Base-by-base conservation (phyloP, 2,113 vertebrate genomes). In the Amazona guildingii region DNA sequence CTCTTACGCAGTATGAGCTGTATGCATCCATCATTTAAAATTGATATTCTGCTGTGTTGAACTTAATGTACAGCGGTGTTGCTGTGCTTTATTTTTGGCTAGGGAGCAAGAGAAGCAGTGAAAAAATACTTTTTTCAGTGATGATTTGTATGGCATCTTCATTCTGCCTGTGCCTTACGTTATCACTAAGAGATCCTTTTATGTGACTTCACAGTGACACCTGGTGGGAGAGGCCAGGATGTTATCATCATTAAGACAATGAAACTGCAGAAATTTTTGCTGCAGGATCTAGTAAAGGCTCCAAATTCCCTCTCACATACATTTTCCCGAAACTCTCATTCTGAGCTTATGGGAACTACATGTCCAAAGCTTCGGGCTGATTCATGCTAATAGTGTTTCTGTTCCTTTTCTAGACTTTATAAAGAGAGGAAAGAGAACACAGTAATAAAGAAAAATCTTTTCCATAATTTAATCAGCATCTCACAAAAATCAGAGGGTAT, bases 211-310 rank as follows among this genome's bases (percentile, higher is more conserved):
- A 69, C 82, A 88, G 69, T 85, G 94, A 94, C 92, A 90, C 93
- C 96, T 95, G 90, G 55, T 88, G 89, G 96, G 95, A 93, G 91
- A 94, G 77, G 81, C 79, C 92, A 94, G 95, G 83, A 88, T 94
- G 69, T 86, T 77, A 54, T 29, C 31, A 2, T 59, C 83, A 27
- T 68, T 90, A 80, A 80, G 83, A 64, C 93, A 57, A 63, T 68
- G 61, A 90, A 95, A 86, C 73, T 66, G 85, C 78, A 80, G 62
- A 93, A 33, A 84, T 90, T 94, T 39, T 69, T 67, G 48, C 92
- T 92, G 82, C 49, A 15, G 61, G 79, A 21, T 72, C 39, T 37
- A 41, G 27, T 69, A 61, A 93, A 90, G 43, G 54, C n/a, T 92
- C 78, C 44, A 57, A 7, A 1, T 93, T 96, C 89, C 67, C 66